These are phyloP conservation scores for Collichthys lucidus DNA, from an alignment of 2,113 vertebrate genomes.

Conservation along the genomic window DNA sequence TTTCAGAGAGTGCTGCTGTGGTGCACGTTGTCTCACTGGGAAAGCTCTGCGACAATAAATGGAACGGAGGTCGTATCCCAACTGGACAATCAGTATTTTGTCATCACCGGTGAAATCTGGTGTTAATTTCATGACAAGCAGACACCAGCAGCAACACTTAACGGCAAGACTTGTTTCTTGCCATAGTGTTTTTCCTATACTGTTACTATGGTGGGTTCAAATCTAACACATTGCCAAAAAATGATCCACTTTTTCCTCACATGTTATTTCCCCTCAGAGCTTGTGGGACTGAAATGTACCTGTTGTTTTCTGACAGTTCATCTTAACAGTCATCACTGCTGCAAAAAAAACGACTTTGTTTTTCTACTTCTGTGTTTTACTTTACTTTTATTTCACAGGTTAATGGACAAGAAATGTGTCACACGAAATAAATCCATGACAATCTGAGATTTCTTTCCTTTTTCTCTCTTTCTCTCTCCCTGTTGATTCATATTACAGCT, in stretches of 20 bases:
- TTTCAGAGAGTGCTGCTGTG: no score
- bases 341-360: neutral
- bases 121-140: no score
- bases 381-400: neutral
- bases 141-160: no score
- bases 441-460: neutral
- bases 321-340: neutral
- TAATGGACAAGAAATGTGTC: conserved; percentile 10
- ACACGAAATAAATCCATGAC: neutral
- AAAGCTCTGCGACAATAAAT: no score
- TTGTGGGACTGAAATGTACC: neutral
- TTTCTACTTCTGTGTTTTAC: neutral
- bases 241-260: neutral
- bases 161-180: no score
- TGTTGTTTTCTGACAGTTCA: neutral
- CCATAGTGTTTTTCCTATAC: no score
- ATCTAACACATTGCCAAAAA: neutral
- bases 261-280: neutral
- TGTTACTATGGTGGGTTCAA: no score
- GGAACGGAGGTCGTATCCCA: no score
- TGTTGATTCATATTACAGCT: conserved; percentile 14
- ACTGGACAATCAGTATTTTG: no score
- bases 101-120: no score
- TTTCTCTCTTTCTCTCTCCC: neutral
- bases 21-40: no score